phyloP scores from a whole-genome alignment of 2,888 invertebrate species.

The Lasioglossum zephyrum region DNA sequence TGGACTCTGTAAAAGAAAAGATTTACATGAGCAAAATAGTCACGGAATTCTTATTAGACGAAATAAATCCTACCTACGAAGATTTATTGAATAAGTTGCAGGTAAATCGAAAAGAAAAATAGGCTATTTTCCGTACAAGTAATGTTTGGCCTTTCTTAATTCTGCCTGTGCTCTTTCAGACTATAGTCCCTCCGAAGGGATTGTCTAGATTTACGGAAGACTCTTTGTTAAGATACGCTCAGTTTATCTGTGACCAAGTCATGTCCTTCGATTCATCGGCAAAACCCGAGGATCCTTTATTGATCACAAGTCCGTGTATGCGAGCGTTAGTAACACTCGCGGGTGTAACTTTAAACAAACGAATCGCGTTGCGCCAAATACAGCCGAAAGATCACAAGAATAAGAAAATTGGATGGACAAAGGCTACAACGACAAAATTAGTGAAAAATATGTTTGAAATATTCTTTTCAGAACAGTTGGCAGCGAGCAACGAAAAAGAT shows the following conservation, averaged over 20 bases:
- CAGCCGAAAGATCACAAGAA: constrained; percentile 85
- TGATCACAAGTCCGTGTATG: constrained; percentile 91
- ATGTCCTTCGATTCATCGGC: constrained; percentile 86
- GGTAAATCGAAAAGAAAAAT: constrained; percentile 65
- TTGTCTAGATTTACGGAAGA: constrained; percentile 88
- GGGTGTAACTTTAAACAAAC: constrained; percentile 89
- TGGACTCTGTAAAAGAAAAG: constrained; percentile 91
- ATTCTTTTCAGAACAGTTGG: constrained; percentile 90
- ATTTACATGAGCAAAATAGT: constrained; percentile 91
- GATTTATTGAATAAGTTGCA: constrained; percentile 90
- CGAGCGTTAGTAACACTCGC: constrained; percentile 90
- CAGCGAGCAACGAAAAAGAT: constrained; percentile 86
- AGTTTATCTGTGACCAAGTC: constrained; percentile 93
- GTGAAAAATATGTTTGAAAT: constrained; percentile 92
- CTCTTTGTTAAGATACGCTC: constrained; percentile 90
- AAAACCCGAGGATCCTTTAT: constrained; percentile 86
- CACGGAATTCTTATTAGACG: constrained; percentile 90
- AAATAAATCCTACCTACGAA: constrained; percentile 90
- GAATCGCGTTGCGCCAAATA: constrained; percentile 85
- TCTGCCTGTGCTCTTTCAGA: constrained; percentile 76
- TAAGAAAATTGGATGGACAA: constrained; percentile 88
- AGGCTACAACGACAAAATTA: constrained; percentile 92
- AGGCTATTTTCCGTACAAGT: background rate
- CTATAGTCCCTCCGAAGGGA: constrained; percentile 85
- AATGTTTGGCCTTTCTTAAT: background rate